Evolutionary conservation across 2,113 vertebrate species (phyloP).

Genomic region (Clarias gariepinus): DNA sequence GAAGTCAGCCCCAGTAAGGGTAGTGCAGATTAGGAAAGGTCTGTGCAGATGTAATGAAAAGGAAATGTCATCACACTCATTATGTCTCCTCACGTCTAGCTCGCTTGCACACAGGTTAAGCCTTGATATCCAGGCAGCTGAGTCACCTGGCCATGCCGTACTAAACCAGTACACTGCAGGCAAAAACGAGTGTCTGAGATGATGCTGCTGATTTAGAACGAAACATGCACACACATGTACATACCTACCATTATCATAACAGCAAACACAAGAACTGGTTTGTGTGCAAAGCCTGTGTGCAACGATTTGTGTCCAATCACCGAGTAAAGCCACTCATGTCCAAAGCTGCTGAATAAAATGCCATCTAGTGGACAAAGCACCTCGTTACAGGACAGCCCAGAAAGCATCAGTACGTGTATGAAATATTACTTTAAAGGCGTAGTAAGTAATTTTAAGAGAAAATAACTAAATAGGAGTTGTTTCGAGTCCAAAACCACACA

Average conservation of each 20-base stretch:
- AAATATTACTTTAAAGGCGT: conserved; percentile 6
- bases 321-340: background rate
- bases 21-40: conserved; percentile 65
- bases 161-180: background rate
- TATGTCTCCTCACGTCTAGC: background rate
- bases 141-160: background rate
- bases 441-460: background rate
- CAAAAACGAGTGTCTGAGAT: background rate
- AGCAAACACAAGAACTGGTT: background rate
- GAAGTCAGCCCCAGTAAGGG: conserved; percentile 60
- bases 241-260: background rate
- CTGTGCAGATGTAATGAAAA: conserved; percentile 35
- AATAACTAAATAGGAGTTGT: background rate
- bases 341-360: conserved; percentile 43
- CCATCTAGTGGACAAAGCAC: conserved; percentile 65
- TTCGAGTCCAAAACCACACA: background rate
- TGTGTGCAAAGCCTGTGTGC: background rate
- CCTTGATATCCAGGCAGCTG: background rate
- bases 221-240: background rate
- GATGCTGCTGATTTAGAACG: background rate
- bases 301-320: background rate
- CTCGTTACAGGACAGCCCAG: background rate
- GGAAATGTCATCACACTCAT: background rate
- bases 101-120: background rate
- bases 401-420: background rate